phyloP scores from a whole-genome alignment of 2,113 vertebrate genomes.

The Charina bottae region DNA sequence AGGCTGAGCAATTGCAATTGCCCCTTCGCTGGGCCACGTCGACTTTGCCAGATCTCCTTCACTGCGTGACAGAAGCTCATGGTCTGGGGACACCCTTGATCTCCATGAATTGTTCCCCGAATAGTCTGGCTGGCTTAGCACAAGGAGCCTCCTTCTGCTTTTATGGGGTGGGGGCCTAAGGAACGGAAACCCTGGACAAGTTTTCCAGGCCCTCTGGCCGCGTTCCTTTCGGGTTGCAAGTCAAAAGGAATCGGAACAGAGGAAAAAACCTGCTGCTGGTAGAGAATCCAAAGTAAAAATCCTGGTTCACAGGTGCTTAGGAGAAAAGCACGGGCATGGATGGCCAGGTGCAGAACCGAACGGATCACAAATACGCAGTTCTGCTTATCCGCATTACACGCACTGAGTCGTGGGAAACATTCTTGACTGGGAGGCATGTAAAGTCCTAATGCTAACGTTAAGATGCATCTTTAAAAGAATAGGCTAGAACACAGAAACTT shows the following conservation, averaged over 20 bases:
- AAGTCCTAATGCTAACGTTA: background rate
- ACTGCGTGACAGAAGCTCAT: slow-evolving; percentile 18
- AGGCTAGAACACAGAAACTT: background rate
- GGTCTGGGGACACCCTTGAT: background rate
- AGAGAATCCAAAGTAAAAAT: background rate
- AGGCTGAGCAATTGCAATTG: slow-evolving; percentile 42
- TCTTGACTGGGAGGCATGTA: background rate
- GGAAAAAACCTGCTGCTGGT: background rate
- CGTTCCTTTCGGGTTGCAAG: background rate
- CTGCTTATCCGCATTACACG: background rate
- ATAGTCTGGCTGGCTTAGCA: background rate
- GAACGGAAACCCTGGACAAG: slow-evolving; percentile 20
- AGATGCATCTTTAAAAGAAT: background rate
- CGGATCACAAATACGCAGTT: no score
- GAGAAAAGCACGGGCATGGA: background rate
- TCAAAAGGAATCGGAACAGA: background rate
- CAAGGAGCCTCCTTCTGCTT: slow-evolving; percentile 55
- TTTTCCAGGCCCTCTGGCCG: background rate
- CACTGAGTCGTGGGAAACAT: background rate
- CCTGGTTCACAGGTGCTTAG: background rate
- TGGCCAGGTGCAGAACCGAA: background rate
- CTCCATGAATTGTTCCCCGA: background rate
- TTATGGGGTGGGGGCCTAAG: slow-evolving; percentile 56
- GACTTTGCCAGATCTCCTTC: slow-evolving; percentile 50
- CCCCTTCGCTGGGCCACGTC: slow-evolving; percentile 75